Percentiles rank a stretch among this genome's conserved stretches.
Conservation (phyloP, 2,888 invertebrate species). For the Falcaria lacertinaria region DNA sequence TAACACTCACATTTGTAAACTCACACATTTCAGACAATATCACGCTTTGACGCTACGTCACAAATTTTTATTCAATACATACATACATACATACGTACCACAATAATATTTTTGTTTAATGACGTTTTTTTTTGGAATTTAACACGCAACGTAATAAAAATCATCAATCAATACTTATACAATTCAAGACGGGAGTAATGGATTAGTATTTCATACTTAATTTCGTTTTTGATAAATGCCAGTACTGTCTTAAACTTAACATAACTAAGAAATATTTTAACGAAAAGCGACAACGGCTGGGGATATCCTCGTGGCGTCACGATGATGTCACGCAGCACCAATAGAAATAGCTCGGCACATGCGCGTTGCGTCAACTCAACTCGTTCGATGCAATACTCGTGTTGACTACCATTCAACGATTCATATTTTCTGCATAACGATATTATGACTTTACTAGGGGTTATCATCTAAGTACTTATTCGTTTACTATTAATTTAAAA, state of each 20-base stretch:
- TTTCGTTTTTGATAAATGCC: no score
- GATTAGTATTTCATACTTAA: no score
- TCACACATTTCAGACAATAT: slow-evolving; percentile 31
- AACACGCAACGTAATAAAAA: no score
- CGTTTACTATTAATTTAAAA: no score
- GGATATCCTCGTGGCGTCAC: slow-evolving; percentile 76
- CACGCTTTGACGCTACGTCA: slow-evolving; percentile 19
- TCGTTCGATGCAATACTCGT: slow-evolving; percentile 43
- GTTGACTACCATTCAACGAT: slow-evolving; percentile 32
- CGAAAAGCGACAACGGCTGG: slow-evolving; percentile 27
- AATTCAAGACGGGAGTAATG: no score
- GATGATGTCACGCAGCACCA: slow-evolving; percentile 72
- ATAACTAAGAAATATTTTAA: slow-evolving; percentile 10
- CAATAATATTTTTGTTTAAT: no score
- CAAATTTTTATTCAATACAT: slow-evolving; percentile 11
- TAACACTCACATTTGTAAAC: slow-evolving; percentile 41
- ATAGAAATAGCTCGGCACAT: slow-evolving; percentile 68
- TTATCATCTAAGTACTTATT: no score
- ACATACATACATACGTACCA: no score
- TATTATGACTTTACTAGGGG: slow-evolving; percentile 1
- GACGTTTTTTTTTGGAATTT: no score
- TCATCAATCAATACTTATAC: no score
- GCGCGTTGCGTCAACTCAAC: slow-evolving; percentile 73
- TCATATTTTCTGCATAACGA: slow-evolving; percentile 6
- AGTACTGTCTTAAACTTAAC: neutral